Evolutionary conservation across 2,797 vertebrate genomes (phyloP).

Genomic region (Sandelia bainsii): DNA sequence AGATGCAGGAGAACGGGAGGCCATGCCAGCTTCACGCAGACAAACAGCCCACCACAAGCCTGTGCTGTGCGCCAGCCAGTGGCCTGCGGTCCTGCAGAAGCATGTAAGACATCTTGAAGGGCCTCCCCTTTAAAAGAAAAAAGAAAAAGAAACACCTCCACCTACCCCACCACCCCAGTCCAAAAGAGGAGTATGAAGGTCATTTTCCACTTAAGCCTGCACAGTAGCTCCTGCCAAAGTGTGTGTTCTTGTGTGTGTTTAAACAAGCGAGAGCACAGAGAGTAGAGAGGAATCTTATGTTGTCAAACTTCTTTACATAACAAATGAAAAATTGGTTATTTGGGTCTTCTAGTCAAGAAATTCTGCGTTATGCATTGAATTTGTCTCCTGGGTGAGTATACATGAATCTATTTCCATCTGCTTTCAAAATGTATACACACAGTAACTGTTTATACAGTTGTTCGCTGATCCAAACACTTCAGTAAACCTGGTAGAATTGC

Average conservation of each 20-base stretch:
- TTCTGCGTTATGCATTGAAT: conserved; percentile 43
- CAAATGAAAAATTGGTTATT: conserved; percentile 64
- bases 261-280: conserved; percentile 23
- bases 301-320: conserved; percentile 53
- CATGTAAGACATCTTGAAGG: conserved; percentile 83
- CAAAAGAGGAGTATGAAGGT: conserved; percentile 50
- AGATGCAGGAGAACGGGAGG: conserved; percentile 82
- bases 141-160: conserved; percentile 28
- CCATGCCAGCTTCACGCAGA: conserved; percentile 83
- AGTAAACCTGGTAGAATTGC: conserved; percentile 56
- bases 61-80: conserved; percentile 75
- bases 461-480: conserved; percentile 60
- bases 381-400: conserved; percentile 38
- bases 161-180: conserved; percentile 40
- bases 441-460: conserved; percentile 49
- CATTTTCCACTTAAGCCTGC: conserved; percentile 79
- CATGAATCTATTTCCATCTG: conserved; percentile 25
- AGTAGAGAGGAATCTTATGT: conserved; percentile 39
- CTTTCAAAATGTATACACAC: conserved; percentile 25
- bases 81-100: conserved; percentile 83
- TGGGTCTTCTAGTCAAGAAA: conserved; percentile 51
- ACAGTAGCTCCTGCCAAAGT: conserved; percentile 55
- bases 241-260: conserved; percentile 44
- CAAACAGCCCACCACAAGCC: conserved; percentile 83
- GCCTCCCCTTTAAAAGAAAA: conserved; percentile 52